Evolutionary conservation across 2,888 invertebrate species (phyloP).

Genomic region (Myopa tessellatipennis): DNA sequence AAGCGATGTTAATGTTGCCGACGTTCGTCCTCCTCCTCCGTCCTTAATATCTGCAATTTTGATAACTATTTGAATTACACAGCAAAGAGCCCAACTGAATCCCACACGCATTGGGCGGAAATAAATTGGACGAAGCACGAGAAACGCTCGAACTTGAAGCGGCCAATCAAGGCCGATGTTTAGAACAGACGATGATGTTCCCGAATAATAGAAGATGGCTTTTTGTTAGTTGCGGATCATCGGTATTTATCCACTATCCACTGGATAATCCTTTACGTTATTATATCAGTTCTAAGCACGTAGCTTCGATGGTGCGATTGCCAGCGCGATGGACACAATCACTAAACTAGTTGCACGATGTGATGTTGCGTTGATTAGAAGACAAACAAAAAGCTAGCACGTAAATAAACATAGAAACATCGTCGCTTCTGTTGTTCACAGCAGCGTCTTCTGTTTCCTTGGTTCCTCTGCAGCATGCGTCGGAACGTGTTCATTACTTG

Average conservation of each 20-base stretch:
- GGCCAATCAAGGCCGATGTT: too few relatives aligned
- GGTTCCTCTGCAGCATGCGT: conserved; percentile 10
- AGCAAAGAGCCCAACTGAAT: too few relatives aligned
- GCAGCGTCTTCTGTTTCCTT: too few relatives aligned
- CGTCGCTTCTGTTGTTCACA: not conserved
- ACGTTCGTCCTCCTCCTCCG: too few relatives aligned
- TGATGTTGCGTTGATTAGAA: conserved; percentile 3
- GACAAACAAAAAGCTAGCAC: not conserved
- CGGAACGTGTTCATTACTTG: conserved; percentile 46
- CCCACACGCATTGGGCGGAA: too few relatives aligned
- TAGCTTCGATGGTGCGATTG: too few relatives aligned
- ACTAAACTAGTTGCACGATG: not conserved
- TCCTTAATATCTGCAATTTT: conserved; percentile 11
- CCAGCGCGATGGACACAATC: not conserved
- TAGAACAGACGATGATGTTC: not conserved
- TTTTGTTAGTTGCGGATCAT: too few relatives aligned
- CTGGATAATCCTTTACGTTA: not conserved
- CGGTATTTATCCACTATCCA: not conserved
- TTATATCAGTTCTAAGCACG: too few relatives aligned
- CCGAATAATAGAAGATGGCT: not conserved
- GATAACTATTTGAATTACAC: not conserved
- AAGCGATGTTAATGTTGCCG: not conserved
- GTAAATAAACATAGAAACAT: not conserved
- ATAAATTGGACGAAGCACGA: too few relatives aligned
- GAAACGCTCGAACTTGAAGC: too few relatives aligned